Evolutionary conservation across 2,113 vertebrate species (phyloP).

Genomic region (Mystacornis crossleyi): DNA sequence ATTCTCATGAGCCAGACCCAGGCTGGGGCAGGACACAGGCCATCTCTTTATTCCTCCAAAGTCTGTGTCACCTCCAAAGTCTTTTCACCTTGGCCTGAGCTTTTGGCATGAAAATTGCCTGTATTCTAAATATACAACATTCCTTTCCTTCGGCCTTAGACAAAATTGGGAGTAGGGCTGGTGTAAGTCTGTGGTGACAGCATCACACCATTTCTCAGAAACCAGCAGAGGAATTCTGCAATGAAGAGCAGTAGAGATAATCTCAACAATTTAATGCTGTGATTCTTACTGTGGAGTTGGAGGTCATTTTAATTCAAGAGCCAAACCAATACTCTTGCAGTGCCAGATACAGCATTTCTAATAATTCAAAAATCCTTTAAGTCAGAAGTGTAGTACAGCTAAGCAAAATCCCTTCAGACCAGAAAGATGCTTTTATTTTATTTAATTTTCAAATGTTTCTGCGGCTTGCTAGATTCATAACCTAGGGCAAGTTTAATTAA

Average conservation of each 20-base stretch:
- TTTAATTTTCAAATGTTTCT: conserved; percentile 62
- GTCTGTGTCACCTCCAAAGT: too few species aligned
- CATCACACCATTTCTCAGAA: not conserved
- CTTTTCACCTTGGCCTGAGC: not conserved
- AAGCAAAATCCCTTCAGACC: conserved; percentile 64
- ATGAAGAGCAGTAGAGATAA: not conserved
- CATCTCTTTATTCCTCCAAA: not conserved
- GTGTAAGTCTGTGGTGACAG: not conserved
- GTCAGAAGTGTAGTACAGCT: conserved; percentile 47
- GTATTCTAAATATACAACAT: not conserved
- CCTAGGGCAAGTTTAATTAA: conserved; percentile 82
- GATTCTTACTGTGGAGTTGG: not conserved
- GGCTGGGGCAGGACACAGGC: not conserved
- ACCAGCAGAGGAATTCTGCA: not conserved
- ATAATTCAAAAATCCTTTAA: conserved; percentile 58
- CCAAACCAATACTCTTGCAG: not conserved
- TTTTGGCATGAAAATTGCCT: not conserved
- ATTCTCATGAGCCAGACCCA: not conserved
- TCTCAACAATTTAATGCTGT: not conserved
- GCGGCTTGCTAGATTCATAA: conserved; percentile 73
- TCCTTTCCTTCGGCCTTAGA: not conserved
- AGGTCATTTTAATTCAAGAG: conserved; percentile 30
- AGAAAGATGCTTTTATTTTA: conserved; percentile 56
- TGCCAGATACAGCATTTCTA: not conserved
- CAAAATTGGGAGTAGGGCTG: not conserved